A percentile compares a stretch with the other conserved stretches of the same genome.
Conservation (phyloP, 1,140 invertebrate species). For the Magallana angulata region DNA sequence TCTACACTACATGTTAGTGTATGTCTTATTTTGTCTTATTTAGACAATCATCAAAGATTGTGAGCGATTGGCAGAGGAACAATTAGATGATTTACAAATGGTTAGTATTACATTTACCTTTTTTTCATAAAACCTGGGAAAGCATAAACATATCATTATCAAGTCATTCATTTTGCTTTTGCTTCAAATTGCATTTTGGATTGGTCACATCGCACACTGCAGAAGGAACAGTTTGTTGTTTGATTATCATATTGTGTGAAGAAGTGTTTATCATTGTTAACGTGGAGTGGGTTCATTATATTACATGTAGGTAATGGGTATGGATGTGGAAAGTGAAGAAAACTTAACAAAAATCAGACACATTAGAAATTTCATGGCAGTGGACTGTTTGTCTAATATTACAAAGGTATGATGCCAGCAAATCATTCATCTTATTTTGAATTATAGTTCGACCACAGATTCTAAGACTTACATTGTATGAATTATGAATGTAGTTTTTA, state of each 20-base stretch:
- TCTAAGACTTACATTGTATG: neutral
- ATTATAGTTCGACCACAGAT: too few relatives aligned
- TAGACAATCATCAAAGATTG: constrained; percentile 20
- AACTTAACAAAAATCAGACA: constrained; percentile 27
- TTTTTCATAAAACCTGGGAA: too few relatives aligned
- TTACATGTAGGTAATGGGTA: neutral
- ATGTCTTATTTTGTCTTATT: too few relatives aligned
- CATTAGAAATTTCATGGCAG: constrained; percentile 20
- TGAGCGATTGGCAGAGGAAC: constrained; percentile 11
- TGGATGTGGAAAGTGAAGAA: constrained; percentile 16
- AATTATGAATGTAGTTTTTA: neutral
- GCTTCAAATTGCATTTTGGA: too few relatives aligned
- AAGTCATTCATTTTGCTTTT: too few relatives aligned
- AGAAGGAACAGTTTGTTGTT: too few relatives aligned
- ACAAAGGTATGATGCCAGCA: neutral
- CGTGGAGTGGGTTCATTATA: neutral
- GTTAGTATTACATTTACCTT: neutral
- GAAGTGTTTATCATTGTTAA: too few relatives aligned
- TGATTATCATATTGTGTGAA: too few relatives aligned
- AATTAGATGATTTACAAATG: constrained; percentile 20
- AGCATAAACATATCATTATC: too few relatives aligned
- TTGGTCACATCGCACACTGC: too few relatives aligned
- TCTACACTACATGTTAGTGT: too few relatives aligned
- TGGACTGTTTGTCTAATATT: constrained; percentile 23
- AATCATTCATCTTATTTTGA: too few relatives aligned